Percentiles rank a stretch among this genome's conserved stretches.
These are phyloP conservation scores for Aplysia californica DNA, from an alignment of 1,140 invertebrate species.

Conservation along the genomic window DNA sequence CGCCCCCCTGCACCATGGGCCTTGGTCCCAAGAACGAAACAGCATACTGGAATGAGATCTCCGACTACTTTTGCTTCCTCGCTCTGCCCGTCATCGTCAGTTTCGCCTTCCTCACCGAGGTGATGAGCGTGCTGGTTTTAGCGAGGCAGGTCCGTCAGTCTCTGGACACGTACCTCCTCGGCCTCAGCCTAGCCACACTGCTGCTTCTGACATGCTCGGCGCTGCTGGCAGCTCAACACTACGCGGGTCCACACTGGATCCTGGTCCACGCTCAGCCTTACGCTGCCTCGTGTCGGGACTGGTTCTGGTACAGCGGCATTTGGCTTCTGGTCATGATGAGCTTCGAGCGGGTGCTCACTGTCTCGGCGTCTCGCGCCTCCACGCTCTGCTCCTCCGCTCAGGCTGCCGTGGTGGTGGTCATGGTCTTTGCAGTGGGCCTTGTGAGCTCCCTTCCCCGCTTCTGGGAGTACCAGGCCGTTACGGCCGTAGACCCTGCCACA, in stretches of 20 bases:
- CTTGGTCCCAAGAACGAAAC: constrained; percentile 33
- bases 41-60: constrained; percentile 52
- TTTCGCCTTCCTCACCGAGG: constrained; percentile 50
- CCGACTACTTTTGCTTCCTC: constrained; percentile 56
- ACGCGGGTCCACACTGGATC: constrained; percentile 44
- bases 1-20: constrained; percentile 38
- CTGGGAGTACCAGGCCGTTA: constrained; percentile 56
- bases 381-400: constrained; percentile 53
- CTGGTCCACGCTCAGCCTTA: constrained; percentile 53
- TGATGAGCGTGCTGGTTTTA: constrained; percentile 54
- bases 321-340: constrained; percentile 62
- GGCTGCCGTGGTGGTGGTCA: constrained; percentile 49
- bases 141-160: constrained; percentile 47
- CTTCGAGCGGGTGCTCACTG: constrained; percentile 53
- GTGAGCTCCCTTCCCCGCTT: constrained; percentile 61
- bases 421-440: constrained; percentile 57
- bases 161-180: constrained; percentile 58
- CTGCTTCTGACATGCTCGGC: constrained; percentile 45
- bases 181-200: constrained; percentile 48
- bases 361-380: constrained; percentile 46
- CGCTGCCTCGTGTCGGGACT: constrained; percentile 51
- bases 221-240: constrained; percentile 49
- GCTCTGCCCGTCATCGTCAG: constrained; percentile 52
- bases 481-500: constrained; percentile 32
- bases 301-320: constrained; percentile 59